Evolutionary conservation across 2,113 vertebrate species (phyloP).

Genomic region (Calonectris borealis): DNA sequence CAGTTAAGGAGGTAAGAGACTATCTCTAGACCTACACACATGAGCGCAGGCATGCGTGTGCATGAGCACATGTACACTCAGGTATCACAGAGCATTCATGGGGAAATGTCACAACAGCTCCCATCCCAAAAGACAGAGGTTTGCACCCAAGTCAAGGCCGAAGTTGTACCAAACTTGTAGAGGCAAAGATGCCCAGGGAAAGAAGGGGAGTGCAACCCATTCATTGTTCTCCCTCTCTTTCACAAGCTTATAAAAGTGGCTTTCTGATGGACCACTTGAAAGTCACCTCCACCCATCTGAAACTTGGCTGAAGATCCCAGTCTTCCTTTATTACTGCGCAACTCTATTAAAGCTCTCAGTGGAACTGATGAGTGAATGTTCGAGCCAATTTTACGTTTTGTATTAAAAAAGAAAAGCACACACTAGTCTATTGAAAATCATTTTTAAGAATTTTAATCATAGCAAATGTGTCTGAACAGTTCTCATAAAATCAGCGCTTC

Average conservation of each 20-base stretch:
- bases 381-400: background rate
- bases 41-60: fast-evolving
- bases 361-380: constrained; percentile 12
- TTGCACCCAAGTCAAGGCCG: background rate
- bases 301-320: constrained; percentile 12
- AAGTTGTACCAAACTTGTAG: background rate
- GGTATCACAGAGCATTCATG: background rate
- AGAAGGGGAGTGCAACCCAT: background rate
- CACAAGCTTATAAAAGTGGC: background rate
- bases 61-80: background rate
- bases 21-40: background rate
- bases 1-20: background rate
- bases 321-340: constrained; percentile 13
- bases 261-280: constrained; percentile 23
- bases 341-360: constrained; percentile 53
- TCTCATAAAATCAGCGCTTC: constrained; percentile 68
- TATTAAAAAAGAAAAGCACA: background rate
- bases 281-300: constrained; percentile 52
- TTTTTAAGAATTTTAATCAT: constrained; percentile 74
- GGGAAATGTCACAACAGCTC: background rate
- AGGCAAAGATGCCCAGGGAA: background rate
- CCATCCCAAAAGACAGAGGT: background rate
- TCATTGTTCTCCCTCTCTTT: background rate
- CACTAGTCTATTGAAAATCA: constrained; percentile 51
- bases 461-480: constrained; percentile 67